These are phyloP conservation scores for Scaeva pyrastri DNA, from an alignment of 2,888 invertebrate species.

Conservation along the genomic window DNA sequence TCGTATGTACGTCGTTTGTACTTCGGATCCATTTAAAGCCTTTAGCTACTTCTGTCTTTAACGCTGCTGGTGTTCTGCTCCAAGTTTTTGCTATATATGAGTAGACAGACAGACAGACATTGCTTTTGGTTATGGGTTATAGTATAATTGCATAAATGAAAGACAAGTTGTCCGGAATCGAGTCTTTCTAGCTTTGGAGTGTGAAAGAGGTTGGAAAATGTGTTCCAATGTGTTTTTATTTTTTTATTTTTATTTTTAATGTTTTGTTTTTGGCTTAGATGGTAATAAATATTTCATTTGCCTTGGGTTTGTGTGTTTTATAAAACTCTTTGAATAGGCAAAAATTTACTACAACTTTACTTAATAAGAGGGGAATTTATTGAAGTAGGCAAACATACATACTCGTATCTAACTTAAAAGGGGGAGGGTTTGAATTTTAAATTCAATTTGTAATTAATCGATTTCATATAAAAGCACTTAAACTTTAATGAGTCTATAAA, in stretches of 20 bases:
- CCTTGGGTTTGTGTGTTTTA: slow-evolving; percentile 21
- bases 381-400: slow-evolving; percentile 1
- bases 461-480: slow-evolving; percentile 73
- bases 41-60: slow-evolving; percentile 2
- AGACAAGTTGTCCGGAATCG: slow-evolving; percentile 54
- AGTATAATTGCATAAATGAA: slow-evolving; percentile 53
- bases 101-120: slow-evolving; percentile 3
- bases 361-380: slow-evolving; percentile 8
- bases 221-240: slow-evolving; percentile 3
- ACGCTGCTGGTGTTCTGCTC: background rate
- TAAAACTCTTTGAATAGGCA: background rate
- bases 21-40: slow-evolving; percentile 4
- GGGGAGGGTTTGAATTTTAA: slow-evolving; percentile 48
- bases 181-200: slow-evolving; percentile 7
- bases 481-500: slow-evolving; percentile 70
- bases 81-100: no score
- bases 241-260: background rate
- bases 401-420: slow-evolving; percentile 9
- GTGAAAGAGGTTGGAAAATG: slow-evolving; percentile 31
- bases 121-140: slow-evolving; percentile 27
- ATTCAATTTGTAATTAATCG: slow-evolving; percentile 64
- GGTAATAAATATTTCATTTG: slow-evolving; percentile 43
- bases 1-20: no score
- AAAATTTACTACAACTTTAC: background rate
- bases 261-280: slow-evolving; percentile 27